These are phyloP conservation scores for Palythoa caribaeorum DNA, from an alignment of 92 coral and sea anemone species.

Conservation along the genomic window DNA sequence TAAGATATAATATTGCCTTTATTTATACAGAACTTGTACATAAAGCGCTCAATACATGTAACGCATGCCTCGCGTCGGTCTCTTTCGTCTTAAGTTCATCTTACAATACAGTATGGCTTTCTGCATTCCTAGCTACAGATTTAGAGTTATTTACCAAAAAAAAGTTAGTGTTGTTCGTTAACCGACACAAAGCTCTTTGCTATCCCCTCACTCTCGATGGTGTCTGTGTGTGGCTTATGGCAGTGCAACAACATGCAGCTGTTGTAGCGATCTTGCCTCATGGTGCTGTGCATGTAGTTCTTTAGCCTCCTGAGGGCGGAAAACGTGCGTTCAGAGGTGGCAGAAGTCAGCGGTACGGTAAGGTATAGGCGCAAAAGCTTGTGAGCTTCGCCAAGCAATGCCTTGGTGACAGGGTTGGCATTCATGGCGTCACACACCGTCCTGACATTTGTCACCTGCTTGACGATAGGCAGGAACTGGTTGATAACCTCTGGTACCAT, in stretches of 20 bases:
- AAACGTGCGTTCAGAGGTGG: conserved; percentile 43
- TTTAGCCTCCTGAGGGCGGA: conserved; percentile 37
- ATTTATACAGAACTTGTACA: conserved; percentile 29
- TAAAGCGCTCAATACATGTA: conserved; percentile 16
- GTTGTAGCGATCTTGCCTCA: conserved; percentile 2
- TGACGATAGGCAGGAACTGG: conserved; percentile 36
- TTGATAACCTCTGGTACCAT: conserved; percentile 62
- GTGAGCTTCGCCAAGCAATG: conserved; percentile 37
- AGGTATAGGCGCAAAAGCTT: conserved; percentile 39
- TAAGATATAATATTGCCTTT: conserved; percentile 26
- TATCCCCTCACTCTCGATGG: not conserved
- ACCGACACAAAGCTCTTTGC: conserved; percentile 38
- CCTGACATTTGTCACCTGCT: conserved; percentile 51
- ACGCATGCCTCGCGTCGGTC: conserved; percentile 34
- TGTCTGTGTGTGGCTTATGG: not conserved
- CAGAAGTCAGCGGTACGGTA: conserved; percentile 12
- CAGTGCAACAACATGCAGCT: not conserved
- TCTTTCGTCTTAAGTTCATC: conserved; percentile 30
- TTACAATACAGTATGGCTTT: conserved; percentile 28
- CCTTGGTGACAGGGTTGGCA: conserved; percentile 46
- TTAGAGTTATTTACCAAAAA: conserved; percentile 15
- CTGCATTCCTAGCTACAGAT: conserved; percentile 27
- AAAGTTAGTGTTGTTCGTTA: conserved; percentile 17
- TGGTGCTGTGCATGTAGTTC: conserved; percentile 31
- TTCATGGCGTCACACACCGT: conserved; percentile 47